These are phyloP conservation scores for Phyllotis vaccarum DNA, from an alignment of 2,797 vertebrate species.

Conservation along the genomic window DNA sequence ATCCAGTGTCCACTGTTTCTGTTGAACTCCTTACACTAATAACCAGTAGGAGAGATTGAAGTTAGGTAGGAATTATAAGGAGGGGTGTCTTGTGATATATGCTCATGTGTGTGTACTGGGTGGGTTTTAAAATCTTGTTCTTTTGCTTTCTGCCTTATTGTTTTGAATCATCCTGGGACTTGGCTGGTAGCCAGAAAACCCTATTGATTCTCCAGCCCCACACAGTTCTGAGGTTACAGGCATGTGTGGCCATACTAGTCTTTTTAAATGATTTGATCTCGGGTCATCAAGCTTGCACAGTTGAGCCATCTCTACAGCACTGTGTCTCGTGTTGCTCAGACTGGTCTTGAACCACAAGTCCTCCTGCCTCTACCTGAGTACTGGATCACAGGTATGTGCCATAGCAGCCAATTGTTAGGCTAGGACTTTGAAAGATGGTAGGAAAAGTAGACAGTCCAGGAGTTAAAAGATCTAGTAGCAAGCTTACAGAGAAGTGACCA, in stretches of 20 bases:
- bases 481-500: not conserved
- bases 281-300: not conserved
- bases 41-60: conserved; percentile 1
- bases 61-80: not conserved
- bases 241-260: not conserved
- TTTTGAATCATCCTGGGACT: not conserved
- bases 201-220: not conserved
- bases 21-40: not conserved
- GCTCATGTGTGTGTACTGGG: not conserved
- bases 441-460: not conserved
- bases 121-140: not conserved
- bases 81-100: not conserved
- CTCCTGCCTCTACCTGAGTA: not conserved
- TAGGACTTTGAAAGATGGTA: not conserved
- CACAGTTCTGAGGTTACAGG: not conserved
- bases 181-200: not conserved
- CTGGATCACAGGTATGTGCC: not conserved
- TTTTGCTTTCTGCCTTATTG: not conserved
- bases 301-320: not conserved
- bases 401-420: not conserved
- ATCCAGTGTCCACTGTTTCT: conserved; percentile 21
- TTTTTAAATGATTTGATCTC: not conserved
- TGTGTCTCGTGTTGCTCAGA: not conserved
- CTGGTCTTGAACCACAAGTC: no score
- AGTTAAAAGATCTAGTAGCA: conserved; percentile 1